Conservation (phyloP, 2,797 vertebrate species). For the Myotis myotis region DNA sequence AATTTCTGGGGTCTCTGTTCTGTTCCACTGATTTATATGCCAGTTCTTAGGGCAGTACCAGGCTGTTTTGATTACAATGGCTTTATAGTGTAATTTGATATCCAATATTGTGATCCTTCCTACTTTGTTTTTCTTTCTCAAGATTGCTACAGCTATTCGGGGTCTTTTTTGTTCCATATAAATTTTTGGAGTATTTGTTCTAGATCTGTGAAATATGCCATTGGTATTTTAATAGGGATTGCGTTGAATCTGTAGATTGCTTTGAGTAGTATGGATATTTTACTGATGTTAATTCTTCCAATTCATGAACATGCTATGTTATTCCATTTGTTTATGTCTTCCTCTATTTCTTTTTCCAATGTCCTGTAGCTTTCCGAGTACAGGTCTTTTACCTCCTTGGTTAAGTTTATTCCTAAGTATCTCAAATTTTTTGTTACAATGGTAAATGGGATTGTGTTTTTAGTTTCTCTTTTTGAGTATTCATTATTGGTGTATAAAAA, state of each 20-base stretch:
- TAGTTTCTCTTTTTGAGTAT: neutral
- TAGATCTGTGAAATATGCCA: neutral
- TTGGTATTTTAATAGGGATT: neutral
- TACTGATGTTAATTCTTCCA: neutral
- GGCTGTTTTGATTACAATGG: neutral
- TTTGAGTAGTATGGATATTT: neutral
- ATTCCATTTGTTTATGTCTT: neutral
- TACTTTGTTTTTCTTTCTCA: neutral
- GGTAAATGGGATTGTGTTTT: neutral
- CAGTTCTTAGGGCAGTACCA: neutral
- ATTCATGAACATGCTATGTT: neutral
- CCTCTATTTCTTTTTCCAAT: neutral
- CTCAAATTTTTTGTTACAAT: neutral
- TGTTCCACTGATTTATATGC: neutral
- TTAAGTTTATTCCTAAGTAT: neutral
- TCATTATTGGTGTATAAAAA: neutral
- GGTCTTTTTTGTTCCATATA: neutral
- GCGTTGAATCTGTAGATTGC: neutral
- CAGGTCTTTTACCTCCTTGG: neutral
- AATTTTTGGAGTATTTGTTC: neutral
- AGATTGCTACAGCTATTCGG: neutral
- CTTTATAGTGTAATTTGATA: neutral
- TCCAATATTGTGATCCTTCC: neutral
- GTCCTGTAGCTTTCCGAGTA: neutral
- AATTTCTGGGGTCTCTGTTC: neutral